A percentile compares a stretch with the other conserved stretches of the same genome.
These are phyloP conservation scores for Oreocharis arfaki DNA, from an alignment of 2,113 vertebrate species.

Conservation along the genomic window DNA sequence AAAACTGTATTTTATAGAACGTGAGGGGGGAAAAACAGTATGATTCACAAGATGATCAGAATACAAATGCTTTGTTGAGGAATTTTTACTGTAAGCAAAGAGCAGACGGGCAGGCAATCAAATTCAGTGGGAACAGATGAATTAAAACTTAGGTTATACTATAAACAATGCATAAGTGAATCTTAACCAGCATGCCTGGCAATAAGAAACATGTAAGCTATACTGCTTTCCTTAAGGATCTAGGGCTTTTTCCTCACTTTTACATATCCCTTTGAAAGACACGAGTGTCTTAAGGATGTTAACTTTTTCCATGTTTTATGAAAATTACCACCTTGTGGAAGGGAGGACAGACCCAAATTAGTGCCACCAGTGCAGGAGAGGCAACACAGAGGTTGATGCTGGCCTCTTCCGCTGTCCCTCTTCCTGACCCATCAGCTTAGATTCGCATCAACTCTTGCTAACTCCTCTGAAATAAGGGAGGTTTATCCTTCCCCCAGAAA, in stretches of 20 bases:
- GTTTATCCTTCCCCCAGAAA: neutral
- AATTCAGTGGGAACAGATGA: neutral
- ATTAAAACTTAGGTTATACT: neutral
- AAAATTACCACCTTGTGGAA: neutral
- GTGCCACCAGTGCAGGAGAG: neutral
- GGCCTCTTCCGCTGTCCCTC: neutral
- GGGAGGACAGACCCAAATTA: neutral
- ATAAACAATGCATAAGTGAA: neutral
- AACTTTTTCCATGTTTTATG: neutral
- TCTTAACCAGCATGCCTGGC: neutral
- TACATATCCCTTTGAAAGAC: neutral
- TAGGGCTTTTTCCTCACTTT: neutral
- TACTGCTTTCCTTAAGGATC: neutral
- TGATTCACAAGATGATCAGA: neutral
- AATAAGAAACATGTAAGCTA: neutral
- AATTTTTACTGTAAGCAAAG: constrained; percentile 6
- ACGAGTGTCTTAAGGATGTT: neutral
- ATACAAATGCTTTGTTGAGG: neutral
- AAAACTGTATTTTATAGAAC: neutral
- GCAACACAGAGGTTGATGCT: neutral
- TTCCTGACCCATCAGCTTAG: neutral
- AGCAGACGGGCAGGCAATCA: neutral
- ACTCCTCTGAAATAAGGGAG: neutral
- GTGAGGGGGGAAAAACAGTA: neutral
- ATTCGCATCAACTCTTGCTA: neutral